Evolutionary conservation across 1,140 invertebrate species (phyloP).

Genomic region (Drosophila ananassae): DNA sequence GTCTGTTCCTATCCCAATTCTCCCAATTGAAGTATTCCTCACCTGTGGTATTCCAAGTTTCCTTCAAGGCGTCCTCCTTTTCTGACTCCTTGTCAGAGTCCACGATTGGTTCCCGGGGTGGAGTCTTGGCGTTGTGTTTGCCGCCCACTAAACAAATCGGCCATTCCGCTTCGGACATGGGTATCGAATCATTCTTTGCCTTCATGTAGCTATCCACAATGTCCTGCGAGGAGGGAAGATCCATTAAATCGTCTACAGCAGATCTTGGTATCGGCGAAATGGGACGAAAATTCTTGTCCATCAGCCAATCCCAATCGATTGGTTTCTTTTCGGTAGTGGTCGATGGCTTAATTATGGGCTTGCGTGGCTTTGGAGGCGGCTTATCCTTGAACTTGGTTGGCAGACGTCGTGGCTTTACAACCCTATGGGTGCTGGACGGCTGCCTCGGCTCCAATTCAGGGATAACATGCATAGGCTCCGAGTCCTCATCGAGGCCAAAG

Average conservation of each 20-base stretch:
- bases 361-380: not conserved
- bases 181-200: not conserved
- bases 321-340: not conserved
- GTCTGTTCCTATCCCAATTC: not conserved
- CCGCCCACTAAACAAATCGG: slow-evolving; percentile 14
- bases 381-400: not conserved
- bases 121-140: not conserved
- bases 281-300: not conserved
- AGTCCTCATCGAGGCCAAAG: not conserved
- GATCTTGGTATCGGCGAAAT: not conserved
- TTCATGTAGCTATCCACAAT: slow-evolving; percentile 16
- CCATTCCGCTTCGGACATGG: slow-evolving; percentile 5
- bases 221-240: slow-evolving; percentile 28
- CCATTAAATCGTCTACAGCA: not conserved
- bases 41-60: not conserved
- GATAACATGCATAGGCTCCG: not conserved
- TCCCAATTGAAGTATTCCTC: not conserved
- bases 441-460: not conserved
- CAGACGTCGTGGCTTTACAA: not conserved
- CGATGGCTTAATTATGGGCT: not conserved
- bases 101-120: not conserved
- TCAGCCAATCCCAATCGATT: not conserved
- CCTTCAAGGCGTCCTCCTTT: not conserved
- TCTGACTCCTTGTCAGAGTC: no score
- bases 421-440: not conserved